Evolutionary conservation across 2,113 vertebrate genomes (phyloP).

Genomic region (Girardinichthys multiradiatus): DNA sequence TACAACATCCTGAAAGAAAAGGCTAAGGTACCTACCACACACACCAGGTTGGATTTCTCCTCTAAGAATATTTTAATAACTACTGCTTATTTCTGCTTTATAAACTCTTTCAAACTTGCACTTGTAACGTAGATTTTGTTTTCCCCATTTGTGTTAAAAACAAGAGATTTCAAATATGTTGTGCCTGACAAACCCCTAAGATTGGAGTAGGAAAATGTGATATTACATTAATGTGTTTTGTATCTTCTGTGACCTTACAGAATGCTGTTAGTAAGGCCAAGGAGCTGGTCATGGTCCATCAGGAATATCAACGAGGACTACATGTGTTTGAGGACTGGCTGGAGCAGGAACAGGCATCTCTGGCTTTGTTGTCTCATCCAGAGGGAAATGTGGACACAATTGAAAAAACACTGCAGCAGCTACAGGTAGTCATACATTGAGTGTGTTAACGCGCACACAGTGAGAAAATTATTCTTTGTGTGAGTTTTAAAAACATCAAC

Average conservation of each 20-base stretch:
- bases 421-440: conserved; percentile 84
- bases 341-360: conserved; percentile 88
- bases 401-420: conserved; percentile 84
- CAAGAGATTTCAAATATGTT: too few relatives aligned
- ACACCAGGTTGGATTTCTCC: conserved; percentile 1
- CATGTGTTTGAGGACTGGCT: conserved; percentile 94
- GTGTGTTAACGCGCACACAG: background rate
- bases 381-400: conserved; percentile 85
- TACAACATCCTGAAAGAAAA: conserved; percentile 86
- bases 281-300: conserved; percentile 87
- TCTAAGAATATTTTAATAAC: conserved; percentile 12
- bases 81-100: too few relatives aligned
- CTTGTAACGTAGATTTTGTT: too few relatives aligned
- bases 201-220: too few relatives aligned
- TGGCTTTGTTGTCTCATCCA: conserved; percentile 82
- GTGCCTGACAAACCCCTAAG: too few relatives aligned
- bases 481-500: background rate
- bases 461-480: background rate
- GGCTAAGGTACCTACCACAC: conserved; percentile 82
- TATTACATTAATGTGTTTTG: background rate
- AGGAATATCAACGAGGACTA: conserved; percentile 91
- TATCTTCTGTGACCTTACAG: conserved; percentile 69
- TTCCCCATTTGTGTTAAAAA: too few relatives aligned
- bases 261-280: conserved; percentile 87
- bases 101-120: too few relatives aligned